Base-by-base conservation (phyloP, 2,113 vertebrate genomes). In the Sula dactylatra region DNA sequence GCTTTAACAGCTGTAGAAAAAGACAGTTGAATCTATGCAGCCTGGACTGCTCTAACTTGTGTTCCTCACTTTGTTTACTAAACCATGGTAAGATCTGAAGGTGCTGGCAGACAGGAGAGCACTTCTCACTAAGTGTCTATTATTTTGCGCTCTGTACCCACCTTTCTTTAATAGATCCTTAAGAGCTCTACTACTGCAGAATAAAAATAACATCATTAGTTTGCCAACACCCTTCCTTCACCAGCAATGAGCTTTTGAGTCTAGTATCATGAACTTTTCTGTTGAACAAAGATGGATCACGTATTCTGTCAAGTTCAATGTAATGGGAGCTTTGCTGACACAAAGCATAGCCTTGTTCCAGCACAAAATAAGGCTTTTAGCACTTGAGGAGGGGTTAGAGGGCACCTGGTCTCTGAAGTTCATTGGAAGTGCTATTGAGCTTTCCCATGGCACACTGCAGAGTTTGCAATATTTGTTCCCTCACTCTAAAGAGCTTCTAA, bases 171-270 rank as follows among this genome's bases (percentile, higher is more conserved):
- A 86, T 20, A 86, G 42, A 86, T 32, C 36, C 77, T 95, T 40
- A 62, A 91, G 93, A 94, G 65, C 36, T 91, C 73, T 87, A 22
- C 36, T 56, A 29, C 52, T 72, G 40, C 29, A 65, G 80, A 79
- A 85, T 94, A 85, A 94, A 84, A 95, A 89, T 72, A 34, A 49
- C 31, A 62, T 88, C 9, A 61, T 89, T 94, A 89, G n/a, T 11
- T 69, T 82, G 31, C 52, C 84, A 54, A 74, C 49, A 66, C 44
- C 40, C 34, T 90, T 69, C 52, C 31, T 69, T 89, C 34, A 78
- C 18, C 26, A 64, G 64, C 2, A 12, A 49, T 0, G 0, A 84
- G 34, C 27, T 67, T 70, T 74, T 34, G 61, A 74, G 73, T 34
- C 78, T 71, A 62, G 27, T 27, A 34, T 31, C 2, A 2, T 58